Conservation (phyloP, 2,888 invertebrate species). For the Drosophila infuscata region DNA sequence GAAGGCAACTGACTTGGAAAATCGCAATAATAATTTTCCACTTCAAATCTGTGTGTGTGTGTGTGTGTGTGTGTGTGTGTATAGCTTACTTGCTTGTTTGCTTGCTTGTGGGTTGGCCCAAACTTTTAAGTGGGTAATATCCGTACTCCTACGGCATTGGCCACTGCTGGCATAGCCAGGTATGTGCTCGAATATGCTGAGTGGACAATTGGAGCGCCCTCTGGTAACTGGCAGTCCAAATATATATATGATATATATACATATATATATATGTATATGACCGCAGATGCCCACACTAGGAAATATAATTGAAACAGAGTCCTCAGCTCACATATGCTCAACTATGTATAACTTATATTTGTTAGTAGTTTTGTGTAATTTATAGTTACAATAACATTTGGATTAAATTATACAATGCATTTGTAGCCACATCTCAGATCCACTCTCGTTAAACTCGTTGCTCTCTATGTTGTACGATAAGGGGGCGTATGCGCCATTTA, state of each 20-base stretch:
- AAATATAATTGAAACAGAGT: slow-evolving; percentile 17
- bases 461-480: slow-evolving; percentile 33
- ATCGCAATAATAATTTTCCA: slow-evolving; percentile 76
- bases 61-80: neutral
- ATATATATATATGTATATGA: too few relatives aligned
- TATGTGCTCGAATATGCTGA: slow-evolving; percentile 43
- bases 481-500: slow-evolving; percentile 13
- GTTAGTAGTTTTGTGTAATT: slow-evolving; percentile 49
- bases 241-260: slow-evolving; percentile 6
- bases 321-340: slow-evolving; percentile 51
- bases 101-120: neutral
- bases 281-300: slow-evolving; percentile 14
- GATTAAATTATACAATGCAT: slow-evolving; percentile 64
- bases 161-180: slow-evolving; percentile 4
- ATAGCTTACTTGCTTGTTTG: neutral
- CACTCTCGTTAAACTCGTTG: slow-evolving; percentile 58
- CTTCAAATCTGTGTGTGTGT: slow-evolving; percentile 20
- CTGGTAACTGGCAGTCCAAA: slow-evolving; percentile 19
- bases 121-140: slow-evolving; percentile 31
- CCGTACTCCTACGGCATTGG: slow-evolving; percentile 25
- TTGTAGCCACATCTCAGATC: slow-evolving; percentile 45
- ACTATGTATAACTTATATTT: slow-evolving; percentile 59
- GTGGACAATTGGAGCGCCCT: slow-evolving; percentile 28
- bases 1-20: slow-evolving; percentile 71
- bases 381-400: slow-evolving; percentile 68